These are phyloP conservation scores for Acanthurus leucopareius DNA, from an alignment of 2,797 vertebrate genomes.

Conservation along the genomic window DNA sequence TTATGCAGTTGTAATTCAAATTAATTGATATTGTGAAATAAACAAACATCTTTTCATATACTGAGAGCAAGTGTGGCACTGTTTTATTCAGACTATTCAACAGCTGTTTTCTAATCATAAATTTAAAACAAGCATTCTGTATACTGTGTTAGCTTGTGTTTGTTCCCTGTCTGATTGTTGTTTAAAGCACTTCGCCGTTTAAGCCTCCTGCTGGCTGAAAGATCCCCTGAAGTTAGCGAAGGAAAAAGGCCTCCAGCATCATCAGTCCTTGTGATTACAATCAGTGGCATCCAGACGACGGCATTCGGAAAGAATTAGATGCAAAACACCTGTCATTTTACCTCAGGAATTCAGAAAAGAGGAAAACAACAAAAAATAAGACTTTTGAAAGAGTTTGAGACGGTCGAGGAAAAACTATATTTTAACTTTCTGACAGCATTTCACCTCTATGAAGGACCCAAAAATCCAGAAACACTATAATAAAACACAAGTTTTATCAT, in stretches of 20 bases:
- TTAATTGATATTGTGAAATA: conserved; percentile 64
- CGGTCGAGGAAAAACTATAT: background rate
- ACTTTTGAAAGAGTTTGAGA: conserved; percentile 44
- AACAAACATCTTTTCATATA: conserved; percentile 66
- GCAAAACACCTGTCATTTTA: conserved; percentile 81
- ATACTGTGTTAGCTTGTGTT: conserved; percentile 54
- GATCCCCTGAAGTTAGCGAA: conserved; percentile 76
- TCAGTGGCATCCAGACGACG: conserved; percentile 79
- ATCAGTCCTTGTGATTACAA: conserved; percentile 83
- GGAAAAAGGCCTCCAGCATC: conserved; percentile 75
- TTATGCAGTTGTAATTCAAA: conserved; percentile 61
- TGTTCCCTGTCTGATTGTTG: conserved; percentile 76
- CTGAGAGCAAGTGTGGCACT: conserved; percentile 36
- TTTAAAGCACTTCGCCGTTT: conserved; percentile 68
- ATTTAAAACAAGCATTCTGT: conserved; percentile 68
- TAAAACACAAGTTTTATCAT: background rate
- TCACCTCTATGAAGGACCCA: conserved; percentile 21
- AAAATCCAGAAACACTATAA: background rate
- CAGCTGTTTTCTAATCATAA: conserved; percentile 77
- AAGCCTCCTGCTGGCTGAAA: conserved; percentile 76
- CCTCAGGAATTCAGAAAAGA: conserved; percentile 52
- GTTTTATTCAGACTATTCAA: conserved; percentile 71
- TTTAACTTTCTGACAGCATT: conserved; percentile 33
- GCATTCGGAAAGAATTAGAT: conserved; percentile 71
- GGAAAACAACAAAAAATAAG: conserved; percentile 38